Evolutionary conservation across 2,797 vertebrate genomes (phyloP).

Genomic region (Moxostoma hubbsi): DNA sequence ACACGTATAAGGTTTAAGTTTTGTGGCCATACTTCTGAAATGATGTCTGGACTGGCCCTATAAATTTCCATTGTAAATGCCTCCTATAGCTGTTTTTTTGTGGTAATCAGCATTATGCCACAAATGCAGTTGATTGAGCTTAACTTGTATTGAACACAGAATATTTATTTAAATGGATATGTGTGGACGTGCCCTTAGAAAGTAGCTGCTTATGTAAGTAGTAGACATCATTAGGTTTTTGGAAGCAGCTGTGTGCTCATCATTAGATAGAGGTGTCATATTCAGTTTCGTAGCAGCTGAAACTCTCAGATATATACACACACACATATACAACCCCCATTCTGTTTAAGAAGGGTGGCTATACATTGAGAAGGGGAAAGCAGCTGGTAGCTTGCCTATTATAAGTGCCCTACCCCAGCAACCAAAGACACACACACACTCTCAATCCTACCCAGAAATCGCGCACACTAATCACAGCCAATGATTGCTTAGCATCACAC

Average conservation of each 20-base stretch:
- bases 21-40: too few species aligned
- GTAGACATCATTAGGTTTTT: neutral
- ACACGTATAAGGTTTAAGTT: too few species aligned
- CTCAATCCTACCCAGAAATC: conserved; percentile 75
- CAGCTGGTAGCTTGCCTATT: too few species aligned
- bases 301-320: conserved; percentile 59
- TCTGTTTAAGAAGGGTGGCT: conserved; percentile 41
- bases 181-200: too few species aligned
- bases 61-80: too few species aligned
- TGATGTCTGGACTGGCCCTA: too few species aligned
- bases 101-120: too few species aligned
- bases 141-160: too few species aligned
- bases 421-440: conserved; percentile 75
- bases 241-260: conserved; percentile 38
- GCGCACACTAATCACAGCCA: conserved; percentile 89
- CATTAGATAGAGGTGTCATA: conserved; percentile 58
- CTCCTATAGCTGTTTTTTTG: too few species aligned
- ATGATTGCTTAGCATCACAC: conserved; percentile 86
- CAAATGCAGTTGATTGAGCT: too few species aligned
- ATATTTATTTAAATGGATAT: too few species aligned
- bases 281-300: conserved; percentile 65
- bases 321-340: conserved; percentile 31
- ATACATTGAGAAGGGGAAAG: conserved; percentile 66
- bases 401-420: conserved; percentile 72
- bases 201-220: too few species aligned